A percentile compares a stretch with the other conserved stretches of the same genome.
Evolutionary conservation across 2,113 vertebrate species (phyloP).

Genomic region (Macheiramphus alcinus): DNA sequence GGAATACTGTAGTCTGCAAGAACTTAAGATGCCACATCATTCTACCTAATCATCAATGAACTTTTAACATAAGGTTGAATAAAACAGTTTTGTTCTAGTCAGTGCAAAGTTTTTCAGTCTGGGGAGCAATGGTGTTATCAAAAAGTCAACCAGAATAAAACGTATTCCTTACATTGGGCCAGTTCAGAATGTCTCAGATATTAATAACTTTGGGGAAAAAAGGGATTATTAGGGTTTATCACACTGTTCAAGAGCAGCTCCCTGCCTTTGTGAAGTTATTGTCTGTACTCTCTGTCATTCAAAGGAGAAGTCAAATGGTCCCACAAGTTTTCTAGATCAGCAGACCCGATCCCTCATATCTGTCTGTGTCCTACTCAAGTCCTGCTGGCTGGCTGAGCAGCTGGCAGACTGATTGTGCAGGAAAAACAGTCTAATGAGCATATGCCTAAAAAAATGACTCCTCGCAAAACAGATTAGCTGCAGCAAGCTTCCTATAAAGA

Average conservation of each 20-base stretch:
- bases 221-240: not conserved
- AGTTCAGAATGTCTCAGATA: not conserved
- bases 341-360: not conserved
- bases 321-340: not conserved
- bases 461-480: not conserved
- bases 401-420: not conserved
- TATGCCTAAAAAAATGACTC: not conserved
- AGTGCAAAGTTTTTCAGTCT: not conserved
- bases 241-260: not conserved
- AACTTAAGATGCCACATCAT: not conserved
- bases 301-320: not conserved
- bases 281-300: not conserved
- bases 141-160: not conserved
- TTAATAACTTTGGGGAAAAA: not conserved
- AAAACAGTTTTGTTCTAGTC: not conserved
- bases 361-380: not conserved
- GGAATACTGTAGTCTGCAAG: not conserved
- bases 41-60: not conserved
- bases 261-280: not conserved
- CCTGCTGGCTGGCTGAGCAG: not conserved
- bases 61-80: not conserved
- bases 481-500: not conserved
- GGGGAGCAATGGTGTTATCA: not conserved
- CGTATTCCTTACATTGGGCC: not conserved
- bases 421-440: not conserved